Evolutionary conservation across 1,140 invertebrate genomes (phyloP), one percentile per base, ranked within the genome.

Genomic region (Drosophila prosaltans): DNA sequence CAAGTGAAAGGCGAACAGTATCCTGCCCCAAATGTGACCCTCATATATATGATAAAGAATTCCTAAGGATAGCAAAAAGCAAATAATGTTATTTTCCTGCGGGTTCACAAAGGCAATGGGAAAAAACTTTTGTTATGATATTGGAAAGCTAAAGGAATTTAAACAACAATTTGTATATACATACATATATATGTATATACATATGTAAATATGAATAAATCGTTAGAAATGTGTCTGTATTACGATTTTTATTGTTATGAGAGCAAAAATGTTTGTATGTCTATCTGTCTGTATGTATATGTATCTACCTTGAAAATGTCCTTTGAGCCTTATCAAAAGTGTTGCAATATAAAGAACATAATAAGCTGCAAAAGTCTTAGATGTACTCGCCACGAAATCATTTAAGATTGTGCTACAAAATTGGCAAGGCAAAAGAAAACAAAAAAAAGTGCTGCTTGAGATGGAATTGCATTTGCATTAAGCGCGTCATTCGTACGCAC

Each of bases 401-500:
- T 30, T 54, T 8, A 7, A 26, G 26, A 32, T 3, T 36, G 6
- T 36, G 32, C 32, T 36, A 36, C 3, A 36, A 36, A 36, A 36
- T 36, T 36, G 32, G 32, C 32, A 36, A 36, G 6, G 32, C 32
- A 36, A 36, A 36, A 36, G 21, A 55, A 54, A 9, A 36, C 2
- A 10, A 6, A 28, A 32, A 30, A 24, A 55, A 11, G 2, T 30
- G 7, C 10, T 55, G 57, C 61, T 59, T 66, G 40, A 28, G 64
- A 57, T 45, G 55, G 57, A 66, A 67, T 74, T 61, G 41, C 74
- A 62, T 74, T 78, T 85, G 78, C 81, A 86, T 78, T 66, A 81
- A 86, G 65, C 82, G 74, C 81, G 81, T 85, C 81, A 85, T 85
- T 63, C 72, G 45, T 63, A 57, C 39, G 45, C 72, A 45, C 59